Conservation (phyloP, 2,113 vertebrate genomes). For the Calidris pugnax region DNA sequence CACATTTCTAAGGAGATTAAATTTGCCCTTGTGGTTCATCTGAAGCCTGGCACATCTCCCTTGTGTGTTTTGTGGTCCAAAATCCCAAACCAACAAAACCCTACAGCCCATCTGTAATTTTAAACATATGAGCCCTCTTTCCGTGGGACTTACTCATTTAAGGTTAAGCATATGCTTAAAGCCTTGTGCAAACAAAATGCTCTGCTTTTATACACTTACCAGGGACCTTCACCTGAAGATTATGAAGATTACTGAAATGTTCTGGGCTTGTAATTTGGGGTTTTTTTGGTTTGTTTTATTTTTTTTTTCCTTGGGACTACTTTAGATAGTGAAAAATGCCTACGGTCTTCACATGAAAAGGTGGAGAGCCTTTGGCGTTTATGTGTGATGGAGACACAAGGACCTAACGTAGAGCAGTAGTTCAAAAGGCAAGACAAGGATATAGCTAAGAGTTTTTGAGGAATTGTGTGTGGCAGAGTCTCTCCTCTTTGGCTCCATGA, state of each 20-base stretch:
- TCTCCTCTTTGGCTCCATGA: neutral
- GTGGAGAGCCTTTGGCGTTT: neutral
- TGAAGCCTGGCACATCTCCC: conserved; percentile 19
- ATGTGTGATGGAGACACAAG: neutral
- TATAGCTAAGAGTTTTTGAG: neutral
- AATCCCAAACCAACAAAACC: neutral
- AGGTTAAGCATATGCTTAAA: neutral
- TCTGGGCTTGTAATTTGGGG: neutral
- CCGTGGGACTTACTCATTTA: neutral
- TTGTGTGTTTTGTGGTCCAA: neutral
- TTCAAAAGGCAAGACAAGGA: neutral
- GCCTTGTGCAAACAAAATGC: neutral
- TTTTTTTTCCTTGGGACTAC: neutral
- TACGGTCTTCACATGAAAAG: neutral
- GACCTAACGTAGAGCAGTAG: fast-evolving
- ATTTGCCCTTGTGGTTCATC: conserved; percentile 36
- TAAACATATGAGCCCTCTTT: neutral
- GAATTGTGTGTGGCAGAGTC: neutral
- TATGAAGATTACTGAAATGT: neutral
- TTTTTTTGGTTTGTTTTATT: neutral
- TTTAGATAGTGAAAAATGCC: neutral
- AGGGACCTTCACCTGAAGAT: neutral
- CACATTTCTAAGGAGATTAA: conserved; percentile 59
- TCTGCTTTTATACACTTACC: neutral
- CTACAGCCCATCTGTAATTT: neutral